Conservation (phyloP, 2,888 invertebrate species). For the Laspeyria flexula region DNA sequence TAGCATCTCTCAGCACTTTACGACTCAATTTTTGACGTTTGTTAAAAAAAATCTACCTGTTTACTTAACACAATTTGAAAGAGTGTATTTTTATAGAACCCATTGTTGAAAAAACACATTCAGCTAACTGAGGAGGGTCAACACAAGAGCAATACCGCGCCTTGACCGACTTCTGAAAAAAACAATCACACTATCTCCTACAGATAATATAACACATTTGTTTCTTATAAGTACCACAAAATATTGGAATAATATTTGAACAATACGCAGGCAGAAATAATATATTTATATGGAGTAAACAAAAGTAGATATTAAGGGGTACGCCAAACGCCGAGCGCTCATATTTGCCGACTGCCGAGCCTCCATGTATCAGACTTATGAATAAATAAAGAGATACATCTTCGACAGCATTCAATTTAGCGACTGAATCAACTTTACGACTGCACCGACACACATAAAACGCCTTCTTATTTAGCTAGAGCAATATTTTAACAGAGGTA, state of each 20-base stretch:
- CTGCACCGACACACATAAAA: slow-evolving; percentile 38
- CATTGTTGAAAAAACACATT: slow-evolving; percentile 10
- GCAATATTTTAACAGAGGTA: background rate
- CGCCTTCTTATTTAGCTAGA: slow-evolving; percentile 13
- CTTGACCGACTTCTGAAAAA: slow-evolving; percentile 25
- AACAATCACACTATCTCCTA: background rate
- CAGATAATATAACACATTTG: slow-evolving; percentile 3
- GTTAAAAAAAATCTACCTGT: background rate
- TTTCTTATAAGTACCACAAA: background rate
- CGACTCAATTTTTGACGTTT: too few relatives aligned
- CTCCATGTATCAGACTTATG: slow-evolving; percentile 24
- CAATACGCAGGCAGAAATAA: background rate
- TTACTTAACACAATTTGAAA: background rate
- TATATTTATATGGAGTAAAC: slow-evolving; percentile 20
- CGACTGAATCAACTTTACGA: slow-evolving; percentile 32
- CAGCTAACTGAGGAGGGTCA: slow-evolving; percentile 23
- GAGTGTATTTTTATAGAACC: background rate
- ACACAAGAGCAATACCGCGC: slow-evolving; percentile 12
- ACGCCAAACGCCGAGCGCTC: background rate
- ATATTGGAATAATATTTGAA: background rate
- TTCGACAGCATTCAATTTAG: slow-evolving; percentile 34
- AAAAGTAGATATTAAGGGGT: slow-evolving; percentile 17
- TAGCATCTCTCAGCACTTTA: too few relatives aligned
- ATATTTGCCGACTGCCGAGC: slow-evolving; percentile 12
- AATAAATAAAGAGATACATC: slow-evolving; percentile 32